These are phyloP conservation scores for Clivina fossor DNA, from an alignment of 2,888 invertebrate genomes.

Conservation along the genomic window DNA sequence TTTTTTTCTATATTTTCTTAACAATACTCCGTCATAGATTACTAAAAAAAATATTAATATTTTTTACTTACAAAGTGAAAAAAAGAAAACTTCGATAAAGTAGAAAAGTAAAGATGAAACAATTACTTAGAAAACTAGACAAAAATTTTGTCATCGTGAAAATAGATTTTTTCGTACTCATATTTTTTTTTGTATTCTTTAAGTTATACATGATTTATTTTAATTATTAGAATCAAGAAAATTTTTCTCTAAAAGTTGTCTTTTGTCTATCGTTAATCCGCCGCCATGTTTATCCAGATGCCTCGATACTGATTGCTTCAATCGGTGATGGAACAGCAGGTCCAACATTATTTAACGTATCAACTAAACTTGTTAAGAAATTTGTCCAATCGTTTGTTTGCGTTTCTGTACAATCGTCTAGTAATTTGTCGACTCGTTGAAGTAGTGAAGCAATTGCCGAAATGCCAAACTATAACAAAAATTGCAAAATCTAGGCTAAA, in stretches of 20 bases:
- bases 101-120: background rate
- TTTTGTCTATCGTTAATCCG: slow-evolving; percentile 45
- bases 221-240: slow-evolving; percentile 42
- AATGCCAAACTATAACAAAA: slow-evolving; percentile 57
- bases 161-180: background rate
- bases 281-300: slow-evolving; percentile 48
- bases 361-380: slow-evolving; percentile 58
- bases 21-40: background rate
- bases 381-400: slow-evolving; percentile 55
- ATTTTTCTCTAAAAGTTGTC: slow-evolving; percentile 46
- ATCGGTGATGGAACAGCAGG: slow-evolving; percentile 45
- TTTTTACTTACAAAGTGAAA: too few relatives aligned
- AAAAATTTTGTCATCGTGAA: too few relatives aligned
- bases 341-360: slow-evolving; percentile 48
- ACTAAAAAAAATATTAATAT: too few relatives aligned
- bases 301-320: slow-evolving; percentile 47
- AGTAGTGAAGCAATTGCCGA: slow-evolving; percentile 58
- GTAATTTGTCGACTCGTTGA: slow-evolving; percentile 56
- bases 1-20: too few relatives aligned
- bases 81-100: too few relatives aligned
- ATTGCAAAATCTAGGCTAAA: background rate
- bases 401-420: slow-evolving; percentile 47
- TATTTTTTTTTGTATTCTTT: background rate
- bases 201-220: too few relatives aligned
- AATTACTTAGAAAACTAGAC: too few relatives aligned